phyloP scores from a whole-genome alignment of 2,113 vertebrate species.

The Excalfactoria chinensis region DNA sequence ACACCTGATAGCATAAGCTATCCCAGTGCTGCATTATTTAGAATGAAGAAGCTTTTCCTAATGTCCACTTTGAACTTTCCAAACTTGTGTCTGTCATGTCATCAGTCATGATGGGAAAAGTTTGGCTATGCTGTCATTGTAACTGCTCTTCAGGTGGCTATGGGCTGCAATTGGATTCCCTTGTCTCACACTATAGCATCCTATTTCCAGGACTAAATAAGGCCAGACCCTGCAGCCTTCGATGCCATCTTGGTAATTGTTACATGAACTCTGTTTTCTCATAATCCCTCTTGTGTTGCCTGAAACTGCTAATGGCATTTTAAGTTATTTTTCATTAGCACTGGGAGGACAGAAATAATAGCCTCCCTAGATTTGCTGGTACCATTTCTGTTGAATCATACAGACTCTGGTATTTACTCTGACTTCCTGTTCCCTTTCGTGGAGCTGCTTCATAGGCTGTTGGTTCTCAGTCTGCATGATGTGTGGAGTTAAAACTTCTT shows the following conservation, averaged over 20 bases:
- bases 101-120: fast-evolving
- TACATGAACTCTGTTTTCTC: neutral
- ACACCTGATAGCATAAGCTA: neutral
- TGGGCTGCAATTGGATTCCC: neutral
- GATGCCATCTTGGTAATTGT: neutral
- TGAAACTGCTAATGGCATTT: neutral
- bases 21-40: neutral
- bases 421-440: neutral
- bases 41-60: neutral
- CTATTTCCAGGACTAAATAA: neutral
- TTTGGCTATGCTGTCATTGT: fast-evolving
- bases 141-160: neutral
- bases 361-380: neutral
- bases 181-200: fast-evolving
- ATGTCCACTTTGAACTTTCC: neutral
- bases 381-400: neutral
- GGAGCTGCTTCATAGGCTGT: neutral
- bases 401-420: fast-evolving
- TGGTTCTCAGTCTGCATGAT: neutral
- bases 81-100: neutral
- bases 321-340: neutral
- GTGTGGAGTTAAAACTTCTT: neutral
- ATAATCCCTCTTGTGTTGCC: neutral
- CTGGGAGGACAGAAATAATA: neutral
- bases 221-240: neutral